Base-by-base conservation (phyloP, 2,797 vertebrate genomes). In the Hemibagrus guttatus region DNA sequence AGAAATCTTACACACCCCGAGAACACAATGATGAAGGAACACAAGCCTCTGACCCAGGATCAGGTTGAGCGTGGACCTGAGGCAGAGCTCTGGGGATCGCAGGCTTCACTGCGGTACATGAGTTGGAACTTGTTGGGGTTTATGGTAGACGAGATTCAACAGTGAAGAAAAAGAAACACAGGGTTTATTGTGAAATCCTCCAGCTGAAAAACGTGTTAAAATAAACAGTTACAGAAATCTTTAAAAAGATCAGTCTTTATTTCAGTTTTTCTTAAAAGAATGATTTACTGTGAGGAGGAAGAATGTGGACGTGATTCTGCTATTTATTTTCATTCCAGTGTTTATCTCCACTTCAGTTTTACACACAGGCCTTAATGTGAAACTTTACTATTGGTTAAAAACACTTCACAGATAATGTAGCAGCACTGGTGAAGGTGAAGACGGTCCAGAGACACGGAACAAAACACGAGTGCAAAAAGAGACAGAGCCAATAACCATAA, bases 51-150 rank as follows among this genome's bases (percentile, higher is more conserved):
- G 52, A 72, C 75, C 35, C 14, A 58, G 3, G n/a, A 80, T 68
- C 84, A 69, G 26, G 75, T 59, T 85, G 1, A 28, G 75, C 35
- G 23, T 85, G 75, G 63, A 69, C n/a, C 39, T 9, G 3, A 42
- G 52, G 69, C 49, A 85, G 66, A 68, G 21, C 23, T 64, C 59
- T 56, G 12, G 16, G 21, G 42, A n/a, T 56, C 49, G 14, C 6
- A 31, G 63, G 63, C 46, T 85, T 85, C 63, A 19, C 42, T 56
- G 56, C 13, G 56, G 23, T 56, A 58, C 64, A 80, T 80, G 64
- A 16, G 64, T 86, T 71, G 26, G 23, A 86, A 69, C 76, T 69
- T 71, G 35, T n/a, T 68, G 71, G 26, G 17, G n/a, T 83, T 71
- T 71, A 42, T 71, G 21, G 9, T 52, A 68, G 26, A 46, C 68